Base-by-base conservation (phyloP, 2,888 invertebrate species). In the Nysson spinosus region DNA sequence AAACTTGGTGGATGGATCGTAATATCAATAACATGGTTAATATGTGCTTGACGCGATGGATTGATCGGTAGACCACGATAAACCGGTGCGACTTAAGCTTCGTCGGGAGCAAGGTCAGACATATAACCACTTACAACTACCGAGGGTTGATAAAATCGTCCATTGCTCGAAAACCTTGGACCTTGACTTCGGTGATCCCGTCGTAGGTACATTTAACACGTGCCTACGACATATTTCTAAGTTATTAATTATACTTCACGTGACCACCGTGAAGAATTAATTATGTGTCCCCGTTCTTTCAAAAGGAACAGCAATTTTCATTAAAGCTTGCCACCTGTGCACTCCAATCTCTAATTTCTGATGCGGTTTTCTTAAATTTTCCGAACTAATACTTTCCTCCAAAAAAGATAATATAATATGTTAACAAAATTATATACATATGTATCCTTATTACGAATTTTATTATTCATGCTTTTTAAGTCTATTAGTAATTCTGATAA, bases 11-110 rank as follows among this genome's bases (percentile, higher is more conserved):
- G 39, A 30, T 19, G 28, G 35, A 50, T 58, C 40, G 40, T 49
- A 58, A 51, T 49, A 67, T 67, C 58, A 64, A 67, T 64, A 64
- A 47, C 44, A 6, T n/a, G 14, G 54, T 40, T 64, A 64, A 58
- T 46, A 49, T 64, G 65, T 54, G 58, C 64, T 43, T 32, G 54
- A 64, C 44, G 24, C 52, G 58, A 39, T 17, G 49, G 49, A 54
- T 67, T 64, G 66, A 67, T 67, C 58, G 52, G 52, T 62, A 30
- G 55, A 54, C 56, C 56, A 61, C 51, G 73, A 74, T 74, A 74
- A 73, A 72, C 50, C 50, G 37, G 26, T 14, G 17, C 32, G n/a
- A 42, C 39, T 39, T 43, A 56, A 57, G 51, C 40, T 62, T 71
- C 52, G 54, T 56, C 62, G 55, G 51, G 37, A 52, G 58, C 58